These are phyloP conservation scores for Stenopsyche tienmushanensis DNA, from an alignment of 1,140 invertebrate genomes.

Conservation along the genomic window DNA sequence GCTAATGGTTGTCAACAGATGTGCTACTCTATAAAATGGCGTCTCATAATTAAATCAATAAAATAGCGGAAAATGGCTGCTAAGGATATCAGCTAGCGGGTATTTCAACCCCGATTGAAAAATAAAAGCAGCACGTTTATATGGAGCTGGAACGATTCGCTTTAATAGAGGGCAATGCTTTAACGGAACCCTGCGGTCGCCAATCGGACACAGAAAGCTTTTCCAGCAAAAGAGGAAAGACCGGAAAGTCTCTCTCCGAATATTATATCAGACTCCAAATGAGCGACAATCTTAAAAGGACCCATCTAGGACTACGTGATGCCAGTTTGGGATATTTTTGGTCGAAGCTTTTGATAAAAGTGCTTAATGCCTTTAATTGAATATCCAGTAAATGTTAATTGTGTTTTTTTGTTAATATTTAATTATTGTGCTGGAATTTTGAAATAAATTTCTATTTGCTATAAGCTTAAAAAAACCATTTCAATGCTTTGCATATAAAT, in stretches of 20 bases:
- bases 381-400: no score
- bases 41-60: slow-evolving; percentile 11
- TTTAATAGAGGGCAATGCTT: slow-evolving; percentile 11
- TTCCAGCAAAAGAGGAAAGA: background rate
- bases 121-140: background rate
- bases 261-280: background rate
- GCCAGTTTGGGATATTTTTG: no score
- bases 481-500: no score
- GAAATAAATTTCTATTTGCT: no score
- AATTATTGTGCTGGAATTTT: background rate
- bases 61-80: slow-evolving; percentile 7
- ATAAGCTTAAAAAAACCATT: no score
- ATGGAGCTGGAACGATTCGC: background rate
- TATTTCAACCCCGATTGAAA: slow-evolving; percentile 1
- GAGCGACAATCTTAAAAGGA: background rate
- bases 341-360: no score
- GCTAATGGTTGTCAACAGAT: background rate
- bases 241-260: background rate
- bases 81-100: slow-evolving; percentile 11
- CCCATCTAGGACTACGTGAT: no score
- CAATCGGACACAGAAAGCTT: background rate
- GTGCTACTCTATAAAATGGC: background rate
- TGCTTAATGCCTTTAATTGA: no score
- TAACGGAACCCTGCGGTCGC: background rate
- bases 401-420: no score